These are phyloP conservation scores for Lerema accius DNA, from an alignment of 1,140 invertebrate genomes.

Conservation along the genomic window DNA sequence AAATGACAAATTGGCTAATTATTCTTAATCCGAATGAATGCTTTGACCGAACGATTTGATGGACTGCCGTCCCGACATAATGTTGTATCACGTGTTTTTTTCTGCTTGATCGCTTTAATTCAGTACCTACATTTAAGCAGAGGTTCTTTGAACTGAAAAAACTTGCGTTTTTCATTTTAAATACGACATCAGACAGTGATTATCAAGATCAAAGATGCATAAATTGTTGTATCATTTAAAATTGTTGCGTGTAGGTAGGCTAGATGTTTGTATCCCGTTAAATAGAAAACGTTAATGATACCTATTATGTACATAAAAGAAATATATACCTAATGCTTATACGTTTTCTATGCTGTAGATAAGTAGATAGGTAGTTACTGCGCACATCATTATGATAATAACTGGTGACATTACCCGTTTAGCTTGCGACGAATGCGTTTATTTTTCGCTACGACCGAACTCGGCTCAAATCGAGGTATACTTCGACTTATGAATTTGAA, in stretches of 20 bases:
- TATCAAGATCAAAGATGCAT: no score
- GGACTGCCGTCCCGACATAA: constrained; percentile 49
- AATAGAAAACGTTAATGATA: no score
- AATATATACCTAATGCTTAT: no score
- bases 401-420: constrained; percentile 75
- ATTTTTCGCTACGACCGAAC: constrained; percentile 71
- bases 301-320: no score
- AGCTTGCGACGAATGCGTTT: constrained; percentile 69
- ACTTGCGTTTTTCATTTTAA: constrained; percentile 1
- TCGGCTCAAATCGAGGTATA: constrained; percentile 52
- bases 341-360: no score
- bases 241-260: no score
- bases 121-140: background rate
- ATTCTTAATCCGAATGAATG: constrained; percentile 73
- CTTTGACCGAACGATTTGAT: constrained; percentile 50
- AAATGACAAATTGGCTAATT: constrained; percentile 82
- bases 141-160: background rate
- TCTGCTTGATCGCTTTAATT: constrained; percentile 32
- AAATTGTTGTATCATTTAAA: no score
- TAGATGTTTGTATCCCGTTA: no score
- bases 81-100: constrained; percentile 40
- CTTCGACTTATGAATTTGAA: constrained; percentile 49
- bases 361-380: no score
- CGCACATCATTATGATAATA: constrained; percentile 77
- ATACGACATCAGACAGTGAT: background rate